Base-by-base conservation (phyloP, 2,888 invertebrate genomes). In the Cryptus viduatorius region DNA sequence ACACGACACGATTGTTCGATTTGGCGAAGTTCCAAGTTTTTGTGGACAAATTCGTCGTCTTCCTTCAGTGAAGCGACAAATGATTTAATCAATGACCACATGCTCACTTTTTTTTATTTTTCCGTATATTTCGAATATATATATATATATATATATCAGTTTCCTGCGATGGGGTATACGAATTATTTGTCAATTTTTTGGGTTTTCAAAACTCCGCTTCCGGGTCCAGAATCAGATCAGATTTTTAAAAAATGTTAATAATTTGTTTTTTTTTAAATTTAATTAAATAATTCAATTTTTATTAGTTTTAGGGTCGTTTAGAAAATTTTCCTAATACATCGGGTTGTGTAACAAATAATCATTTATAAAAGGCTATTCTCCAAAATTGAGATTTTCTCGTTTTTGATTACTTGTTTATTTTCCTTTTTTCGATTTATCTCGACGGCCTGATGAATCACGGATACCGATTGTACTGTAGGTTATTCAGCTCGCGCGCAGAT, bases 51-150 rank as follows among this genome's bases (percentile, higher is more conserved):
- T 82, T 37, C 79, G 61, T 56, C 46, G 73, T 65, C 42, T 44
- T 53, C 76, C 77, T 76, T 48, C 73, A 24, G 53, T 8, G 42
- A 53, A 61, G 10, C 50, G 48, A 7, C 72, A 68, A 61, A 80
- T 84, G 69, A 79, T 84, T 84, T 75, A 79, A 85, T 82, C 84
- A 64, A 82, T 84, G 73, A 84, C 78, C 79, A 37, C 82, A 79
- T 84, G 46, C 48, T 56, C 75, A 78, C 65, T 53, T 19, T 69
- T 44, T 50, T 71, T 31, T n/a, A 24, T 24, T n/a, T 14, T 59
- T 37, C 16, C 50, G 0, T n/a, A 4, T 37, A 16, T 16, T 16
- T 19, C 16, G 24, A 42, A 67, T 2, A 12, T 10, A 2, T 61
- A 42, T 42, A 53, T 65, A 67, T 2, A 12, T 10, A 2, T 61